Base-by-base conservation (phyloP, 1,140 invertebrate genomes). In the Hyles euphorbiae region DNA sequence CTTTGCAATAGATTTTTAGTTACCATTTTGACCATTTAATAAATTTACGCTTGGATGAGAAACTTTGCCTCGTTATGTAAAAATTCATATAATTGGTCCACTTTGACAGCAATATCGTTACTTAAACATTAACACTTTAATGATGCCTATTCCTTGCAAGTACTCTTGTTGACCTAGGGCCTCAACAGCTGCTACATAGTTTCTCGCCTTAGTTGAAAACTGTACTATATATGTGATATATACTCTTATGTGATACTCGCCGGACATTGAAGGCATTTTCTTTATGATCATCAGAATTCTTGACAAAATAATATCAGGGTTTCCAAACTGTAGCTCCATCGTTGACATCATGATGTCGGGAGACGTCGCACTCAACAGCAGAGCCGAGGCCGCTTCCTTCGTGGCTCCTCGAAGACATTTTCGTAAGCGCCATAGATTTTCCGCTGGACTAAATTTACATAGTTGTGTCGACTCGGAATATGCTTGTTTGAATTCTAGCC, bases 391-490 rank as follows among this genome's bases (percentile, higher is more conserved):
- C 0, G 74, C 61, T 47, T 73, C 71, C 10, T 56, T 53, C 12
- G 68, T 68, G 1, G 62, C 3, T 22, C 65, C 68, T 49, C 50
- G 56, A 4, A 74, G 57, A 61, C 68, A 71, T 12, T 69, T 69
- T 47, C 72, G 0, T 34, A 55, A 11, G n/a, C 44, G 43, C 11
- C 53, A 55, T n/a, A 55, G 11, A 22, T 55, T 55, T 59, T 68
- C 63, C 40, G 51, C 53, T 3, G 47, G 2, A 12, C 10, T 63
- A 36, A 60, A 70, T 4, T 55, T 50, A 50, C 61, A 70, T 47
- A 66, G 10, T 9, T 51, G 10, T 6, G 68, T 51, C 0, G 62
- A 71, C 43, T 71, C 65, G 3, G 65, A 45, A 34, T 68, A 72
- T 0, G 61, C 66, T 7, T 64, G 52, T 32, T 66, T 72, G 50